These are phyloP conservation scores for Falco naumanni DNA, from an alignment of 2,797 vertebrate genomes.

Conservation along the genomic window DNA sequence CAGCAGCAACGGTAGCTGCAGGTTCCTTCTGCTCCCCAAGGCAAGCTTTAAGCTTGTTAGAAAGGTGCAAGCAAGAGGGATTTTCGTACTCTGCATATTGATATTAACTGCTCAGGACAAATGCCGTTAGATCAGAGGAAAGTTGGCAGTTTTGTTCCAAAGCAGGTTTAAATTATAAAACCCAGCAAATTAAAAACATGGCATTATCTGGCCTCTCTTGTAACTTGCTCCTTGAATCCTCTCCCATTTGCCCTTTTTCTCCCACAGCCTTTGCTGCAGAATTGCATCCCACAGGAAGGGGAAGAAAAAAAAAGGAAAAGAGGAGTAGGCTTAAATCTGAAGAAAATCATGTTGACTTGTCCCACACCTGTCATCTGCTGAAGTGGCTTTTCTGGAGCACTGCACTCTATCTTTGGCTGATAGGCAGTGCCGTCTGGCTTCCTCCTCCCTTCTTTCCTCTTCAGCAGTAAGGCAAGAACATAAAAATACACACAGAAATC, in stretches of 20 bases:
- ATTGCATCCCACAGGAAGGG: constrained; percentile 40
- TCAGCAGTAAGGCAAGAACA: constrained; percentile 64
- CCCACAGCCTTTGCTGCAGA: not conserved
- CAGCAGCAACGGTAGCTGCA: not conserved
- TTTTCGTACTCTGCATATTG: constrained; percentile 56
- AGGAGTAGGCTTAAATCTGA: constrained; percentile 58
- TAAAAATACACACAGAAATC: constrained; percentile 63
- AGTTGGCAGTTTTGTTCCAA: constrained; percentile 38
- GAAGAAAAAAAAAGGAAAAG: not conserved
- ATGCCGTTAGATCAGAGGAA: constrained; percentile 41
- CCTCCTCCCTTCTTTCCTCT: constrained; percentile 61
- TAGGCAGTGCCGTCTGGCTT: constrained; percentile 65
- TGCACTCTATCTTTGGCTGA: constrained; percentile 69
- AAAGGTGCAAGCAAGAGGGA: constrained; percentile 46
- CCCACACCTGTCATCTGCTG: constrained; percentile 62
- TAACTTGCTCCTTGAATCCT: constrained; percentile 49
- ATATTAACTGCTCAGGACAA: constrained; percentile 53
- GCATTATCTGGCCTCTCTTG: constrained; percentile 41
- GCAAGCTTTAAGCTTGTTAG: constrained; percentile 36
- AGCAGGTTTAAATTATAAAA: constrained; percentile 61
- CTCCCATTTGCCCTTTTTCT: constrained; percentile 25
- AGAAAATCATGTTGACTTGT: constrained; percentile 61
- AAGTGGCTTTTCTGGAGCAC: constrained; percentile 70
- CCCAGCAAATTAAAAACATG: constrained; percentile 41
- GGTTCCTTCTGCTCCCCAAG: constrained; percentile 43